Base-by-base conservation (phyloP, 2,113 vertebrate genomes). In the Heptranchias perlo region DNA sequence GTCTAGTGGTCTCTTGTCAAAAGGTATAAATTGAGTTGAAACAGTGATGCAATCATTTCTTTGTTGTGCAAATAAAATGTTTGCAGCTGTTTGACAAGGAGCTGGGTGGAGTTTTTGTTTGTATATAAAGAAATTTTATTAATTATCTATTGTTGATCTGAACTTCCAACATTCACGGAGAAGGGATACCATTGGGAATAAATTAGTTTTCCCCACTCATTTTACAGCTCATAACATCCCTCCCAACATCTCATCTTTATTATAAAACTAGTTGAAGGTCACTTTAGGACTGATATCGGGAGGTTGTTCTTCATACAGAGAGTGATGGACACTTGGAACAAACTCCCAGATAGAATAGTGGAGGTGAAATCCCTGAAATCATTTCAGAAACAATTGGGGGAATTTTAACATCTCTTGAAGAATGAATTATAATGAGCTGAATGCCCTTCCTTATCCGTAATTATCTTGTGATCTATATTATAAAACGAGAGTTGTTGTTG, bases 391-490 rank as follows among this genome's bases (percentile, higher is more conserved):
- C 21, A 21, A 61, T n/a, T 61, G 16, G 54, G 54, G 3, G 2
- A n/a, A 93, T 93, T 61, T 93, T 62, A 62, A 91, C 31, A 91
- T 35, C 52, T 91, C 28, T 91, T 52, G 28, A 91, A 92, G 87
- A 92, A 61, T n/a, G 54, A 92, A 39, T 89, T 89, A 31, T 25
- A 3, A 49, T 86, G 47, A 84, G 39, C 49, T 89, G 25, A 89
- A 92, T 92, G n/a, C 3, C 14, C 86, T 35, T 35, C 28, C 58
- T 61, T 54, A 54, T 13, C 21, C 18, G 4, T 62, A 0, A 18
- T 39, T 93, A n/a, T 25, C 18, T 62, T 18, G 31, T 4, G 1
- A 61, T 89, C 86, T 54, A 13, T 39, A n/a, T 35, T 54, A 61
- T 5, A 35, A 91, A 58, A 58, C 25, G 28, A 58, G 7, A n/a